Base-by-base conservation (phyloP, 2,797 vertebrate genomes). In the Crocodylus rhombifer region DNA sequence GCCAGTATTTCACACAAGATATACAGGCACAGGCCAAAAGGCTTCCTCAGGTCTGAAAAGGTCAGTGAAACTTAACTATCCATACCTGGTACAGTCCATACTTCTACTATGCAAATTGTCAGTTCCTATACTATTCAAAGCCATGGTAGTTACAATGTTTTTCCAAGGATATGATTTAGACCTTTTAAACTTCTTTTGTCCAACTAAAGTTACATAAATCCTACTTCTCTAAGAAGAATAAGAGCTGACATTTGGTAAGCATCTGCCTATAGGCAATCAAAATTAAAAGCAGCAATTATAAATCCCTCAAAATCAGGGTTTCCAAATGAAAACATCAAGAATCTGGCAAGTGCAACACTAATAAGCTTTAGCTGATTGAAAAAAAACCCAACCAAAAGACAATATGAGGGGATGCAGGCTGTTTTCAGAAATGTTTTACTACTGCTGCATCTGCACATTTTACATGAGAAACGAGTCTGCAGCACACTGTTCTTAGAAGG, bases 1-100 rank as follows among this genome's bases (percentile, higher is more conserved):
- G 76, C 62, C 76, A 73, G 56, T 74, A 87, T 86, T 94, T 21
- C 84, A 95, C 86, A 78, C 56, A 92, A 89, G 89, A 94, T 18
- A 76, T 75, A 82, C 17, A 74, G 62, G 76, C 61, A 91, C 73
- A 77, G 87, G 51, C 78, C 78, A 92, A 60, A 74, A 95, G 87
- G 84, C 36, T 16, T 9, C 15, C 85, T 5, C 80, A 78, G 9
- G 75, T 85, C 55, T 87, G 75, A 21, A 84, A 94, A 63, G 82
- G 26, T 14, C 5, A 67, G 8, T 64, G 80, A 20, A 90, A 80
- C 58, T 42, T 78, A 73, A 65, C 30, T 2, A 94, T 42, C 14
- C 14, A 1, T 64, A 73, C 90, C 36, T 26, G 74, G 73, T 91
- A 86, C 4, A 4, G 2, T 6, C 16, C 5, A 25, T 85, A 36